Evolutionary conservation across 2,888 invertebrate species (phyloP), one percentile per base, ranked within the genome.

Genomic region (Spisula subtruncata): DNA sequence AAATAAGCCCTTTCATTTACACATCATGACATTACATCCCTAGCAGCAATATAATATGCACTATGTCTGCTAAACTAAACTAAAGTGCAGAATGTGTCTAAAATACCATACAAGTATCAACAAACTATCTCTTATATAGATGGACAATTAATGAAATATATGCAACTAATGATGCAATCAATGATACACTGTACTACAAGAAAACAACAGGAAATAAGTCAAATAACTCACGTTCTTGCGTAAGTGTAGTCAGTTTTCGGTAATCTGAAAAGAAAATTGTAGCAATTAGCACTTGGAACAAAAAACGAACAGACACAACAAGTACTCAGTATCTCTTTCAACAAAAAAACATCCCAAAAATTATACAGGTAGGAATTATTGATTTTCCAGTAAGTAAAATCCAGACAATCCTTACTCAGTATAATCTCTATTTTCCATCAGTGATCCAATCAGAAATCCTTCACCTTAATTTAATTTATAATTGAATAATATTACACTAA

Each of bases 221-320:
- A 41, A 5, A 41, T 56, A n/a, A 46, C 98, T n/a, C 98, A 98
- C 94, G 98, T 97, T 92, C 97, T 98, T 1, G 98, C 98, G 97
- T 99, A 99, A 14, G 98, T 98, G 97, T 98, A 98, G 97, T 98
- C 98, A 90, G 98, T 99, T 97, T 99, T 99, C 8, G 98, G 98
- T 96, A 98, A 98, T 97, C 98, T 98, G 97, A 81, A 95, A 95
- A 89, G 14, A 71, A 71, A 71, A 25, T 56, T 56, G n/a, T 20
- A 71, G 1, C 10, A 29, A 71, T 71, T 6, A 29, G 14, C 71
- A 71, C 10, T 25, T 71, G 71, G 29, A 29, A 29, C n/a, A 29
- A 10, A 29, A 71, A 29, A 8, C 25, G 20, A 66, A 66, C n/a
- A 25, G 25, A 41, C 41, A 41, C 41, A 41, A 41, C 41, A 41